Evolutionary conservation across 2,797 vertebrate species (phyloP).

Genomic region (Clarias pachynema): DNA sequence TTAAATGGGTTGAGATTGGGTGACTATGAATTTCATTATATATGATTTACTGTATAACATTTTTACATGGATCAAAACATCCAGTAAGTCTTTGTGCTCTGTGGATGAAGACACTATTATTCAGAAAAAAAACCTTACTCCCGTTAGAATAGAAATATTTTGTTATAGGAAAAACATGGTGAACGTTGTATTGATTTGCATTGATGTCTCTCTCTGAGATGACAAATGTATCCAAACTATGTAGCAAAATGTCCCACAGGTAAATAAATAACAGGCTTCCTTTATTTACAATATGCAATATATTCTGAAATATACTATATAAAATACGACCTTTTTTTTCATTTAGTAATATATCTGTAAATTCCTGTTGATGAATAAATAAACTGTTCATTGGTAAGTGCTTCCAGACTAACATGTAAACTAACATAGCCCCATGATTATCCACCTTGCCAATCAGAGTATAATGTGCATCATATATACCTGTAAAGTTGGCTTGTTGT

Average conservation of each 20-base stretch:
- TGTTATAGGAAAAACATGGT: background rate
- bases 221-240: background rate
- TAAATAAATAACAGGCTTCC: no score
- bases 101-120: no score
- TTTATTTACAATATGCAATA: background rate
- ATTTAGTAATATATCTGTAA: background rate
- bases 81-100: background rate
- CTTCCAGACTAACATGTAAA: background rate
- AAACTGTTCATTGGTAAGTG: background rate
- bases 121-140: background rate
- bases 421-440: no score
- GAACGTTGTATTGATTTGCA: background rate
- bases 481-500: conserved; percentile 36
- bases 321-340: background rate
- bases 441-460: background rate
- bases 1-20: background rate
- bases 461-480: background rate
- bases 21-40: background rate
- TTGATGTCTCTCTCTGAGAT: background rate
- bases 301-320: background rate
- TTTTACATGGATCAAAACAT: background rate
- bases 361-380: background rate
- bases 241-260: background rate
- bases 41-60: background rate
- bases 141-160: background rate